Conservation (phyloP, 2,797 vertebrate species). For the Apogon talboti region DNA sequence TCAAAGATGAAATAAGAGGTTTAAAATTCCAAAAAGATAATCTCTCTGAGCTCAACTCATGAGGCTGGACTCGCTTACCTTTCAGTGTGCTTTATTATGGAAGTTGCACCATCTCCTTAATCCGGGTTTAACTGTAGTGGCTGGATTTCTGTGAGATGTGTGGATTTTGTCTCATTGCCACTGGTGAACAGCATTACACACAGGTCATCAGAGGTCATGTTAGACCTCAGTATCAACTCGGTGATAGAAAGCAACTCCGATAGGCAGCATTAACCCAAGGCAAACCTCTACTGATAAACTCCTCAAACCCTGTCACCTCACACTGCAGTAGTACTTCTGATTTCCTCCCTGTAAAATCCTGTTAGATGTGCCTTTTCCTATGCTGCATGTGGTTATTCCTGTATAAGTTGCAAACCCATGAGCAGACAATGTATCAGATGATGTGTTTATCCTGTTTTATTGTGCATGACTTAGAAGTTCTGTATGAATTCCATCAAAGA, state of each 20-base stretch:
- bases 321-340: background rate
- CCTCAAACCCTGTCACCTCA: constrained; percentile 13
- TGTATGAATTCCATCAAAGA: constrained; percentile 5
- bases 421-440: background rate
- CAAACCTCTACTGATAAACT: constrained; percentile 41
- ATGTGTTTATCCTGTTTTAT: background rate
- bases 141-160: background rate
- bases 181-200: background rate
- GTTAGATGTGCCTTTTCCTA: constrained; percentile 2
- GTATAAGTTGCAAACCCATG: background rate
- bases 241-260: constrained; percentile 6
- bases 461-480: constrained; percentile 7
- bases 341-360: constrained; percentile 16
- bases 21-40: background rate
- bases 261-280: constrained; percentile 37
- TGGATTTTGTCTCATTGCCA: constrained; percentile 1
- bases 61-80: constrained; percentile 65
- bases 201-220: constrained; percentile 27
- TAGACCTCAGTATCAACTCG: constrained; percentile 5
- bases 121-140: constrained; percentile 12
- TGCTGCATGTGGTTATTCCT: background rate
- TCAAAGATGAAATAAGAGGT: background rate
- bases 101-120: constrained; percentile 44
- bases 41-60: constrained; percentile 45
- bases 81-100: constrained; percentile 45